phyloP scores from a whole-genome alignment of 2,797 vertebrate species.

The Poeciliopsis presidionis region DNA sequence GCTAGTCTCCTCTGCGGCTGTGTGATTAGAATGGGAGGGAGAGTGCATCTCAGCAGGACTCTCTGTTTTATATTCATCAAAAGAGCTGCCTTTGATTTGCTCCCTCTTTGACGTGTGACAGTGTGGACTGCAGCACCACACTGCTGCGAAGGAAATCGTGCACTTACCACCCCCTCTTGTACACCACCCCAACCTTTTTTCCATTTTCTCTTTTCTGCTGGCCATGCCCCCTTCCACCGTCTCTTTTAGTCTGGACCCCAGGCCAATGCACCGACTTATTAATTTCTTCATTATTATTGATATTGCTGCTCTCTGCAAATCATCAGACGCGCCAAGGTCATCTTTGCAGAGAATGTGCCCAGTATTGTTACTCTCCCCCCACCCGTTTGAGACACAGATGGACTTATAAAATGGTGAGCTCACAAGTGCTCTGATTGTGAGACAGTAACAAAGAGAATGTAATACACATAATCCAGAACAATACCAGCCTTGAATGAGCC shows the following conservation, averaged over 20 bases:
- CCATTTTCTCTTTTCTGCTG: conserved; percentile 40
- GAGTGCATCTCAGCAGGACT: conserved; percentile 85
- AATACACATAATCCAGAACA: conserved; percentile 13
- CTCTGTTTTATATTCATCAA: conserved; percentile 90
- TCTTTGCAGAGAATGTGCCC: conserved; percentile 58
- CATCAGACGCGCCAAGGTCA: conserved; percentile 79
- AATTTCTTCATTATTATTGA: conserved; percentile 83
- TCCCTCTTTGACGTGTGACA: conserved; percentile 85
- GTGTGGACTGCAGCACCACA: conserved; percentile 77
- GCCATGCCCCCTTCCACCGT: conserved; percentile 24
- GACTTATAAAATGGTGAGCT: conserved; percentile 48
- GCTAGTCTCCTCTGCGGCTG: conserved; percentile 75
- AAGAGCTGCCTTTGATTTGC: conserved; percentile 88
- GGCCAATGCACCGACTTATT: conserved; percentile 76
- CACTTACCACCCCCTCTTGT: conserved; percentile 68
- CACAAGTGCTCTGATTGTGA: conserved; percentile 27
- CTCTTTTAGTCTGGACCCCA: conserved; percentile 63
- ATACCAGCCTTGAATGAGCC: conserved; percentile 5
- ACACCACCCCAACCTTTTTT: conserved; percentile 39
- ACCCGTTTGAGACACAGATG: conserved; percentile 55
- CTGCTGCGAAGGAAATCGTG: conserved; percentile 80
- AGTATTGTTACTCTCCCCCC: conserved; percentile 45
- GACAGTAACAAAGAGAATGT: conserved; percentile 47
- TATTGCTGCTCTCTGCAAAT: conserved; percentile 73
- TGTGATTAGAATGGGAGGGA: conserved; percentile 83